A percentile compares a stretch with the other conserved stretches of the same genome.
Evolutionary conservation across 92 coral and sea anemone genomes (phyloP).

Genomic region (Palythoa caribaeorum): DNA sequence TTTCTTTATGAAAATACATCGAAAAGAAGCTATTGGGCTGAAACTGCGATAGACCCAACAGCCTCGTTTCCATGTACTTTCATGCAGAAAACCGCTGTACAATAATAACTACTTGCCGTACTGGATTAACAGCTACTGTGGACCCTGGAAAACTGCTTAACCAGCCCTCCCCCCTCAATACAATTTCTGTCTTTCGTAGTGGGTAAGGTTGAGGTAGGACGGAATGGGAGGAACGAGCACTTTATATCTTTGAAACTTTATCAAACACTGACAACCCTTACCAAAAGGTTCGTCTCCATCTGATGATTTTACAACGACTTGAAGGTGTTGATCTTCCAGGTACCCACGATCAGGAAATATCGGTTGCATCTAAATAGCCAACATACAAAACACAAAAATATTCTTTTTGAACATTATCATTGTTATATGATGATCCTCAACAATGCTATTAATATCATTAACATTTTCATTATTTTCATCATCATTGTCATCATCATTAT

Average conservation of each 20-base stretch:
- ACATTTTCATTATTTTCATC: background rate
- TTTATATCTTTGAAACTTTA: background rate
- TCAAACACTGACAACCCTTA: constrained; percentile 23
- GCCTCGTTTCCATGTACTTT: too few relatives aligned
- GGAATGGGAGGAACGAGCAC: background rate
- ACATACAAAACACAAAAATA: background rate
- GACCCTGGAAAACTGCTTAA: background rate
- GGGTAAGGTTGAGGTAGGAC: background rate
- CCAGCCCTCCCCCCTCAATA: background rate
- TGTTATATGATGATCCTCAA: too few relatives aligned
- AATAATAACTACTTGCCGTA: too few relatives aligned
- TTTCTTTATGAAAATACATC: too few relatives aligned
- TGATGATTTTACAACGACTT: constrained; percentile 90
- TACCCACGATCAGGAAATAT: constrained; percentile 85
- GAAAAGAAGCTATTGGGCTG: too few relatives aligned
- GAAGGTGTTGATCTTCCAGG: constrained; percentile 84
- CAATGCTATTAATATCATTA: background rate
- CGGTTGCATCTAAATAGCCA: constrained; percentile 73
- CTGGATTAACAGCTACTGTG: too few relatives aligned
- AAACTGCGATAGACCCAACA: too few relatives aligned
- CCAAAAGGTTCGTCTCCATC: constrained; percentile 97
- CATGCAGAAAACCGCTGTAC: too few relatives aligned
- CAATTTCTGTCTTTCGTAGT: background rate
- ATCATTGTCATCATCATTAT: background rate
- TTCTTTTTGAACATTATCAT: background rate